These are phyloP conservation scores for Centropristis striata DNA, from an alignment of 2,113 vertebrate species.

Conservation along the genomic window DNA sequence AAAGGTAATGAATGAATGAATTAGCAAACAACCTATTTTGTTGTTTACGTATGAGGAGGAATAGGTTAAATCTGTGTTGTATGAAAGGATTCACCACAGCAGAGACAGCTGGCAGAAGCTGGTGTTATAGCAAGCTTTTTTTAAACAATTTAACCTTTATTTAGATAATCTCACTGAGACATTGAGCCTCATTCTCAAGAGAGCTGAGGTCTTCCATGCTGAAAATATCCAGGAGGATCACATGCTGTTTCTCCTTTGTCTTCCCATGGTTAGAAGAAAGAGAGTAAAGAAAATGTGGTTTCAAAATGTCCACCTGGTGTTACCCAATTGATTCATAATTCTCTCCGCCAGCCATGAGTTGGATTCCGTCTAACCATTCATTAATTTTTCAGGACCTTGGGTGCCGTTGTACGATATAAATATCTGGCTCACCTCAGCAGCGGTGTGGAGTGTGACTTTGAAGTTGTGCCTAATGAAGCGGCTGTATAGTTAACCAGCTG, in stretches of 20 bases:
- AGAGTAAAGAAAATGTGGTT: conserved; percentile 39
- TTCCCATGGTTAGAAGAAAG: neutral
- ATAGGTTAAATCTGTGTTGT: too few relatives aligned
- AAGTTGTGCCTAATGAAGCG: conserved; percentile 83
- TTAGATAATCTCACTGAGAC: too few relatives aligned
- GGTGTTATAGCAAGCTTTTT: too few relatives aligned
- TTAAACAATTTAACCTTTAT: too few relatives aligned
- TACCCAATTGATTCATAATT: conserved; percentile 73
- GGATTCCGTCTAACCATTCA: conserved; percentile 74
- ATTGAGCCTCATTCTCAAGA: too few relatives aligned
- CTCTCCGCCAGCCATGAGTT: conserved; percentile 60
- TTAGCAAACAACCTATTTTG: too few relatives aligned
- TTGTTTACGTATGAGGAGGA: too few relatives aligned
- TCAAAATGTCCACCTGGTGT: conserved; percentile 63
- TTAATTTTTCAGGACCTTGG: conserved; percentile 78
- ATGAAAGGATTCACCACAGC: too few relatives aligned
- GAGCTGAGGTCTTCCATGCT: neutral
- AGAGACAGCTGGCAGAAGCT: too few relatives aligned
- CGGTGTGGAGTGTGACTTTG: conserved; percentile 67
- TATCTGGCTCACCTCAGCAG: conserved; percentile 67
- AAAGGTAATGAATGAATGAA: too few relatives aligned
- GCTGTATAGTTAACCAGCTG: conserved; percentile 74
- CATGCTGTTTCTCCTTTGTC: neutral
- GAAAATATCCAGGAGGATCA: conserved; percentile 2
- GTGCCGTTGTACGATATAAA: conserved; percentile 74